Conservation (phyloP, 2,888 invertebrate species). For the Xylota sylvarum region DNA sequence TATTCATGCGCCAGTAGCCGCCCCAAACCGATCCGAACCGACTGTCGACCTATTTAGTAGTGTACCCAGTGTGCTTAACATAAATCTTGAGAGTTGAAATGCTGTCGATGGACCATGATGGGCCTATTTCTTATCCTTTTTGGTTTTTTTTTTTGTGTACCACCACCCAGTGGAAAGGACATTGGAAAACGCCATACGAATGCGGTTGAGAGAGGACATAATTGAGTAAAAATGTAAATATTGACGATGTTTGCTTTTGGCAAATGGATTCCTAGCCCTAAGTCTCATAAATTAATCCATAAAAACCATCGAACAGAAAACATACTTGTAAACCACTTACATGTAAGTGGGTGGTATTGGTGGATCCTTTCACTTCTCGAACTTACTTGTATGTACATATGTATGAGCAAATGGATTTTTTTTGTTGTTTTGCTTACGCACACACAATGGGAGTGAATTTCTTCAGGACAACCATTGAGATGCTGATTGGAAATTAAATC, state of each 20-base stretch:
- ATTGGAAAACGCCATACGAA: neutral
- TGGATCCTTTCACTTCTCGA: neutral
- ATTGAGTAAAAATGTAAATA: conserved; percentile 41
- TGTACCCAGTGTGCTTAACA: conserved; percentile 37
- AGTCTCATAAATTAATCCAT: conserved; percentile 33
- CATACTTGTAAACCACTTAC: neutral
- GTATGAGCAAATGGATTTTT: neutral
- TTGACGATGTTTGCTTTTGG: conserved; percentile 13
- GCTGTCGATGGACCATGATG: conserved; percentile 47
- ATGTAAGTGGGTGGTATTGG: neutral
- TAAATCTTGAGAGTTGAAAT: conserved; percentile 46
- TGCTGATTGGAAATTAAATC: conserved; percentile 24
- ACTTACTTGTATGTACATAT: neutral
- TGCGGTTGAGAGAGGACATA: conserved; percentile 1
- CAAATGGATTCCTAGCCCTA: conserved; percentile 8
- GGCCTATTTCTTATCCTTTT: conserved; percentile 16
- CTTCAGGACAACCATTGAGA: neutral
- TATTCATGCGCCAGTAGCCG: conserved; percentile 8
- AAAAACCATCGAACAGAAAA: conserved; percentile 4
- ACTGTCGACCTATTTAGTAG: conserved; percentile 47
- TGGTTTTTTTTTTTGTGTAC: neutral
- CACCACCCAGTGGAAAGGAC: neutral
- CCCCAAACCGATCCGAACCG: neutral
- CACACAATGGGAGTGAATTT: neutral
- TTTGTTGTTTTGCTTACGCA: conserved; percentile 11